A percentile compares a stretch with the other conserved stretches of the same genome.
Evolutionary conservation across 2,797 vertebrate species (phyloP).

Genomic region (Cossypha caffra): DNA sequence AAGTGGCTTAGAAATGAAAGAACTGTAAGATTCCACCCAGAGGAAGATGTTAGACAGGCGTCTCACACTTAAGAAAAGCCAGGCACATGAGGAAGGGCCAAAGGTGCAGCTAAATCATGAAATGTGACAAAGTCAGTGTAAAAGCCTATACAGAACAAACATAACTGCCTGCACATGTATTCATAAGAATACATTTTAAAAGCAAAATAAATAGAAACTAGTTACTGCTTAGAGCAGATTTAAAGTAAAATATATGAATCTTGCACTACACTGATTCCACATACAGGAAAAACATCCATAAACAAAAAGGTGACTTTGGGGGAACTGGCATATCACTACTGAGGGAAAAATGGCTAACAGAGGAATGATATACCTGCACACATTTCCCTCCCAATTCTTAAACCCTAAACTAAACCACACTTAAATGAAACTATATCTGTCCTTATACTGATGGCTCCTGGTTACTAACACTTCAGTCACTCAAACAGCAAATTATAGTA

Average conservation of each 20-base stretch:
- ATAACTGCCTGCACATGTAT: background rate
- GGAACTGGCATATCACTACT: rapidly evolving
- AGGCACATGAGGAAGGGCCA: background rate
- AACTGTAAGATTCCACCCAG: background rate
- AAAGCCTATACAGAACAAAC: background rate
- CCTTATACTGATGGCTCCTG: background rate
- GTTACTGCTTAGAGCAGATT: background rate
- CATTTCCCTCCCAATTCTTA: background rate
- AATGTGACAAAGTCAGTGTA: background rate
- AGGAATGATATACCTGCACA: background rate
- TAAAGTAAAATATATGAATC: background rate
- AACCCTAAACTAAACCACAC: background rate
- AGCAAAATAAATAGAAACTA: background rate
- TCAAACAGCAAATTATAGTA: background rate
- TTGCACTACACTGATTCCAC: background rate
- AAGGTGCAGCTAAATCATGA: background rate
- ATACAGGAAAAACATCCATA: background rate
- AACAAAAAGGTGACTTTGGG: background rate
- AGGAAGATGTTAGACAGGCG: background rate
- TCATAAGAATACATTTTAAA: background rate
- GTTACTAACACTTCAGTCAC: background rate
- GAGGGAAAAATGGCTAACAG: background rate
- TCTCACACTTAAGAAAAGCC: background rate
- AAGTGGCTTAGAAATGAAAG: background rate
- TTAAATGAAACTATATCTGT: background rate